Conservation (phyloP, 2,888 invertebrate genomes). For the Octodonta nipae region DNA sequence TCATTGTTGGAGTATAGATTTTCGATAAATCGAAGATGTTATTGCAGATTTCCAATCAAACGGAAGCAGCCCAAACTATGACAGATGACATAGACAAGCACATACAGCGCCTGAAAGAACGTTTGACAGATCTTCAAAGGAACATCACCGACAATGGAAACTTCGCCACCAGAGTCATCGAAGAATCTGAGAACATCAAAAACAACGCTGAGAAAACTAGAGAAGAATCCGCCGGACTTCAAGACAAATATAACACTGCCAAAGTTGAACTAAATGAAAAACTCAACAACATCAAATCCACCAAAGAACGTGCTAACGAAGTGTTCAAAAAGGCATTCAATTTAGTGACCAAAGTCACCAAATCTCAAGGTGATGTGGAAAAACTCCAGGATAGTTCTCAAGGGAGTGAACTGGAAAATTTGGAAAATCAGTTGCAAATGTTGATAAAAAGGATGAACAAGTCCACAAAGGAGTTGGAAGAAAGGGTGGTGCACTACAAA, state of each 20-base stretch:
- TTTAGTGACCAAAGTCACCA: constrained; percentile 46
- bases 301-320: constrained; percentile 64
- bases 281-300: constrained; percentile 60
- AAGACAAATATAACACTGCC: constrained; percentile 57
- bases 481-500: constrained; percentile 48
- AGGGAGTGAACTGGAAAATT: constrained; percentile 36
- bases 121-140: constrained; percentile 63
- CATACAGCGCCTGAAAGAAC: constrained; percentile 56
- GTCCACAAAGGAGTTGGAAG: constrained; percentile 47
- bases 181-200: constrained; percentile 60
- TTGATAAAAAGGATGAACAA: constrained; percentile 49
- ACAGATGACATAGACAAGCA: constrained; percentile 67
- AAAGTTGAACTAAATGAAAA: constrained; percentile 58
- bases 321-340: constrained; percentile 68
- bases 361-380: constrained; percentile 28
- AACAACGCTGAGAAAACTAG: constrained; percentile 58
- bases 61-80: constrained; percentile 62
- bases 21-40: constrained; percentile 7
- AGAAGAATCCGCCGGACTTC: constrained; percentile 48
- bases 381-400: constrained; percentile 26
- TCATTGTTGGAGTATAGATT: background rate
- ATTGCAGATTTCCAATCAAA: constrained; percentile 69
- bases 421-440: constrained; percentile 46
- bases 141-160: constrained; percentile 71
- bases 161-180: constrained; percentile 67